phyloP scores from a whole-genome alignment of 2,888 invertebrate species.

The Syritta pipiens region DNA sequence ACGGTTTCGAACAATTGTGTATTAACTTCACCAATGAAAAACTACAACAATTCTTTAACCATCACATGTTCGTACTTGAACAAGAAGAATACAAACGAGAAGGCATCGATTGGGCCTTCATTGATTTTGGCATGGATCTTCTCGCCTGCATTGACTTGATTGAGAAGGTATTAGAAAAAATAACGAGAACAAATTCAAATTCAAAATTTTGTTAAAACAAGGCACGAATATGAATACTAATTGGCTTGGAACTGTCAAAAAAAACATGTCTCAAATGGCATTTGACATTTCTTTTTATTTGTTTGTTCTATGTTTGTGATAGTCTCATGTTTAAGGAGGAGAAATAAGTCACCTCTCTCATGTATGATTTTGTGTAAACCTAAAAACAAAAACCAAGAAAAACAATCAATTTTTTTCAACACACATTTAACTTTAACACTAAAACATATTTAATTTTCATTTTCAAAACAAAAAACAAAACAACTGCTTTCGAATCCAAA shows the following conservation, averaged over 20 bases:
- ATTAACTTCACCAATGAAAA: conserved; percentile 99
- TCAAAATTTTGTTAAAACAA: no score
- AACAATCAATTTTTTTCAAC: no score
- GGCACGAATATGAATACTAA: no score
- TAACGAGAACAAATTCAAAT: background rate
- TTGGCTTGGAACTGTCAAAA: no score
- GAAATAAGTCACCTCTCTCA: no score
- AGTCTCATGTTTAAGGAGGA: background rate
- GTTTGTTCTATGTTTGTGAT: background rate
- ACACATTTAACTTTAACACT: no score
- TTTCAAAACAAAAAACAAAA: background rate
- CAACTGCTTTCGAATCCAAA: background rate
- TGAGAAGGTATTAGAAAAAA: conserved; percentile 88
- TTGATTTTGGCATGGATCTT: conserved; percentile 99
- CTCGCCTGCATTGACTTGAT: conserved; percentile 99
- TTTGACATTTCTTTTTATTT: conserved; percentile 15
- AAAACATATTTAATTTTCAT: conserved; percentile 22
- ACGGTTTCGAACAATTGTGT: conserved; percentile 99
- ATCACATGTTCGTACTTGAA: conserved; percentile 99
- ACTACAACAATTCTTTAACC: conserved; percentile 99
- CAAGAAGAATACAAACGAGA: conserved; percentile 99
- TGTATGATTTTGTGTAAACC: conserved; percentile 61
- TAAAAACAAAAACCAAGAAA: background rate
- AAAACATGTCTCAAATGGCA: conserved; percentile 23
- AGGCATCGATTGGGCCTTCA: conserved; percentile 98